phyloP scores from a whole-genome alignment of 2,888 invertebrate genomes.

The Drosophila colorata region DNA sequence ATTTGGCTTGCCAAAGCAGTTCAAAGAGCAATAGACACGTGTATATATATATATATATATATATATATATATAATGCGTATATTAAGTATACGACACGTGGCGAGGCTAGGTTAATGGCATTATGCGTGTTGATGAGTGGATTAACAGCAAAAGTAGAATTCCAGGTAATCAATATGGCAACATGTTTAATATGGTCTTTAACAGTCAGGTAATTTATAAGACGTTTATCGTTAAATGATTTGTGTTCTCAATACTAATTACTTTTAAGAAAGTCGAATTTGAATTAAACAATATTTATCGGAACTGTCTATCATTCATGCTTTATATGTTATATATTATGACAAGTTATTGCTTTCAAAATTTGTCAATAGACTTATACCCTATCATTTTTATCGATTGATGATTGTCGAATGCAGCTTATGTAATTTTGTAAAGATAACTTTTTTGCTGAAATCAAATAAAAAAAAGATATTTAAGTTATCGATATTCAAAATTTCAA shows the following conservation, averaged over 20 bases:
- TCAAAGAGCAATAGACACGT: constrained; percentile 14
- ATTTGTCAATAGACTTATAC: background rate
- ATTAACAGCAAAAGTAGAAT: constrained; percentile 7
- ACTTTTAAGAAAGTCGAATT: background rate
- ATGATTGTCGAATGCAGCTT: too few relatives aligned
- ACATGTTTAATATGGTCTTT: background rate
- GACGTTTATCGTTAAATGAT: constrained; percentile 10
- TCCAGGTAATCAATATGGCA: constrained; percentile 17
- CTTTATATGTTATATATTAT: background rate
- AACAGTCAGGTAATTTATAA: constrained; percentile 4
- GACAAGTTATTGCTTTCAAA: background rate
- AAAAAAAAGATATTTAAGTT: too few relatives aligned
- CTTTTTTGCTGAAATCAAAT: too few relatives aligned
- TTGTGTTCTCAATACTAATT: background rate
- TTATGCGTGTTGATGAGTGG: constrained; percentile 20
- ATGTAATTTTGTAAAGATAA: too few relatives aligned
- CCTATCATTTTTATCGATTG: background rate
- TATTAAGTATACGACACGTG: constrained; percentile 46
- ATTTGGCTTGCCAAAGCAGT: constrained; percentile 15
- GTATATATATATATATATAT: background rate
- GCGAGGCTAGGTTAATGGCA: constrained; percentile 8
- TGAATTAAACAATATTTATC: background rate
- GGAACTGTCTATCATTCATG: too few relatives aligned
- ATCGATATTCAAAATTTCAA: too few relatives aligned
- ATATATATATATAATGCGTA: background rate